Base-by-base conservation (phyloP, 2,888 invertebrate genomes). In the Archips crataeganus region DNA sequence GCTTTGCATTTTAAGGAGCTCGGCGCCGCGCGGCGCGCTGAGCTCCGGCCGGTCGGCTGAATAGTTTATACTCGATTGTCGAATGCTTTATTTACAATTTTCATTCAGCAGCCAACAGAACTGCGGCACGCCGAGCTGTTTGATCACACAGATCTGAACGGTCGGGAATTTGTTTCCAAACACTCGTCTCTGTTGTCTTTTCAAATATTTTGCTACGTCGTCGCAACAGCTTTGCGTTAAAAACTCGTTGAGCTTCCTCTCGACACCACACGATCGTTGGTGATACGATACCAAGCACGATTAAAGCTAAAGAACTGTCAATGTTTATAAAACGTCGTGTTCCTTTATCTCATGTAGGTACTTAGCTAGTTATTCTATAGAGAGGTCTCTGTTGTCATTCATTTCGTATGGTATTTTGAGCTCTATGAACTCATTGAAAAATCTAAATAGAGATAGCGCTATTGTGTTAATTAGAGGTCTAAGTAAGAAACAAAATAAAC, bases 71-170 rank as follows among this genome's bases (percentile, higher is more conserved):
- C 62, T 67, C 60, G 13, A 62, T 68, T 72, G 67, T 68, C 54
- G 57, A 51, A 67, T 63, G 67, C 72, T 72, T 72, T 72, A 62
- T 72, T 72, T 72, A 68, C 67, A 68, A 57, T 72, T 72, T 72
- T 45, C 72, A 51, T 68, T 72, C 62, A 39, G 62, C 54, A 68
- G 72, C 68, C 72, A 72, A 72, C 62, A 72, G 32, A 11, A 57
- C 32, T 32, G 47, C 13, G 63, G 47, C 47, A 13, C 51, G 51
- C 32, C 23, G 67, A 54, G 57, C 32, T 67, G 51, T 42, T 62
- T 68, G 72, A 68, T 72, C 67, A 42, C 72, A 63, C 67, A 72
- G 72, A 72, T 72, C 72, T 39, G 63, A 32, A 13, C 36, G 60
- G 36, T 36, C 2, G 13, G 5, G 63, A 34, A 63, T 47, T 45